Base-by-base conservation (phyloP, 1,140 invertebrate genomes). In the Papilio dardanus region DNA sequence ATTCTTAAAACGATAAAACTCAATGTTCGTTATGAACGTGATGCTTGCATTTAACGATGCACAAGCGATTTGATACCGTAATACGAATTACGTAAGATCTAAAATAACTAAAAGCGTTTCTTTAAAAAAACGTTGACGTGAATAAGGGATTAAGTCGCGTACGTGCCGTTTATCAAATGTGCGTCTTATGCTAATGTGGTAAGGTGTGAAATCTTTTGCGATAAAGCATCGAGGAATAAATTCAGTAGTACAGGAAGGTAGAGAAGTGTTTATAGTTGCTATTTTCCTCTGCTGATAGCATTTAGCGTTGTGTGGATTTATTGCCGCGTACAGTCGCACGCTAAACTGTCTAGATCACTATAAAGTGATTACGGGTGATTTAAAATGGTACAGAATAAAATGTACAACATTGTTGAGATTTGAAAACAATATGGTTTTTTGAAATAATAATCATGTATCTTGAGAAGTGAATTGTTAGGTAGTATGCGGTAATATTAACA, bases 1-100 rank as follows among this genome's bases (percentile, higher is more conserved):
- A 90, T 89, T 89, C 83, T 86, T 79, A 82, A 84, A 79, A 81
- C 83, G 77, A 88, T 88, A 88, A 90, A 90, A 89, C 77, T 83
- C 83, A 86, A 83, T 86, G 81, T 90, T 83, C 83, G 78, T 77
- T 83, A 78, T 75, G 71, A 35, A 79, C 77, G 79, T 73, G 40
- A 58, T 68, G 66, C 78, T 81, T 81, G 69, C 78, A 79, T 83
- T 79, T 75, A 81, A 79, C 46, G 74, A 67, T 73, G 77, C 76
- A 68, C 79, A 77, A 78, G 75, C 78, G 77, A 82, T 83, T 82
- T 75, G 79, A 65, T 46, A 54, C 74, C 74, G 69, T 79, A 81
- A 78, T 77, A 40, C 74, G 14, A 37, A 54, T 14, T 30, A 37
- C 16, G 30, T 71, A 62, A 21, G 77, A 37, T 76, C 73, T 78